Evolutionary conservation across 2,113 vertebrate species (phyloP), one percentile per base, ranked within the genome.

Genomic region (Xiphias gladius): DNA sequence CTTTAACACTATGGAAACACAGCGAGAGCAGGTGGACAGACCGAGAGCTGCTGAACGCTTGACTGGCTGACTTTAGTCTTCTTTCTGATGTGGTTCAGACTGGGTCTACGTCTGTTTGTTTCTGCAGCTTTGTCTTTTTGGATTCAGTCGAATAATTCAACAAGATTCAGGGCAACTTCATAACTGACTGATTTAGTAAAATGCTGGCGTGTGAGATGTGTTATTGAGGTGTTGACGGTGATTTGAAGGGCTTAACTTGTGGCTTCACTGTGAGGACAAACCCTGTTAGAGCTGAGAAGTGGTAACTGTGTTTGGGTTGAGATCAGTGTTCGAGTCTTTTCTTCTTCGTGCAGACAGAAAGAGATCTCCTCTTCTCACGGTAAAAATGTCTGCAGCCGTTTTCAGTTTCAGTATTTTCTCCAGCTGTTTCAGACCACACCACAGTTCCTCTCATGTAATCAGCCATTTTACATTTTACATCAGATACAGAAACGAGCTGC

Each of bases 211-310:
- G 58, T 32, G 58, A 26, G 54, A 24, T 58, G 20, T 19, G 4
- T 24, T 55, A 17, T 55, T 14, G 26, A 58, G 55, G 26, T 28
- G 26, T 28, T 26, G 4, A 24, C 5, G 19, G 7, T 20, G 66
- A 8, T 32, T 3, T 50, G 72, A 63, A 63, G 72, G 58, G 72
- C 72, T 74, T 32, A 5, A 24, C 46, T 3, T 9, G 48, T 55
- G 22, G 8, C 68, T 37, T 63, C 73, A 74, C 72, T 74, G 72
- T 72, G 70, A 72, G 35, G 54, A 28, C 17, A 3, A 61, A 24
- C 22, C 16, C 57, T 16, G 57, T 57, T 14, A 12, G 54, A 52
- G 50, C 48, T 50, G 17, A 55, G 9, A 55, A 11, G 20, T 50
- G 2, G 11, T 43, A 43, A 43, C 12, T 35, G 32, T 35, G 32